phyloP scores from a whole-genome alignment of 2,888 invertebrate genomes.

The Leptogaster cylindrica region DNA sequence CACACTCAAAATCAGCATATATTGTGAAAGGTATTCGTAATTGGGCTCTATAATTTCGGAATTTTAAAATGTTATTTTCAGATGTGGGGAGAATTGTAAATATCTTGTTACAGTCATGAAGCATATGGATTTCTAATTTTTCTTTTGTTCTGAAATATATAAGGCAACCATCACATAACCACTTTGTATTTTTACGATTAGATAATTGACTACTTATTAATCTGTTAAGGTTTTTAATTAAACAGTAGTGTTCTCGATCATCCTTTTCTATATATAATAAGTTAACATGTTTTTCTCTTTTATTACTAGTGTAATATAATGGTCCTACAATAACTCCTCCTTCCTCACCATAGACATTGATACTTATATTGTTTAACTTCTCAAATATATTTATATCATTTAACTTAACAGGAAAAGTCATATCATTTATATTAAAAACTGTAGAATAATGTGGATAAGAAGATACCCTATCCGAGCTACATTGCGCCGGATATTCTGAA shows the following conservation, averaged over 20 bases:
- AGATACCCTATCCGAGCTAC: background rate
- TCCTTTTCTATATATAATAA: conserved; percentile 4
- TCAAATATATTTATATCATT: background rate
- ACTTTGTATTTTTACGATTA: background rate
- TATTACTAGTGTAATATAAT: conserved; percentile 9
- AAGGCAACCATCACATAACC: background rate
- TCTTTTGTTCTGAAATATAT: background rate
- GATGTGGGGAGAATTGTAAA: background rate
- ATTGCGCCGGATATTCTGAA: background rate
- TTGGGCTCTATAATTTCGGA: background rate
- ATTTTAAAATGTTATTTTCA: background rate
- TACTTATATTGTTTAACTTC: conserved; percentile 3
- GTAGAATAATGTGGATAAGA: background rate
- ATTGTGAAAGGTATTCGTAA: background rate
- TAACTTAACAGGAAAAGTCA: background rate
- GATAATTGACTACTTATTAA: conserved; percentile 8
- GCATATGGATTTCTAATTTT: background rate
- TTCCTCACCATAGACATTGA: conserved; percentile 4
- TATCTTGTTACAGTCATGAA: background rate
- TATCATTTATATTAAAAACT: background rate
- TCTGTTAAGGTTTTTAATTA: conserved; percentile 10
- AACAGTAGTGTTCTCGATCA: background rate
- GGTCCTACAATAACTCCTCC: background rate
- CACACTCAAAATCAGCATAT: background rate
- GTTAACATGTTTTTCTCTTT: conserved; percentile 6